Evolutionary conservation across 2,113 vertebrate species (phyloP).

Genomic region (Zosterops borbonicus): DNA sequence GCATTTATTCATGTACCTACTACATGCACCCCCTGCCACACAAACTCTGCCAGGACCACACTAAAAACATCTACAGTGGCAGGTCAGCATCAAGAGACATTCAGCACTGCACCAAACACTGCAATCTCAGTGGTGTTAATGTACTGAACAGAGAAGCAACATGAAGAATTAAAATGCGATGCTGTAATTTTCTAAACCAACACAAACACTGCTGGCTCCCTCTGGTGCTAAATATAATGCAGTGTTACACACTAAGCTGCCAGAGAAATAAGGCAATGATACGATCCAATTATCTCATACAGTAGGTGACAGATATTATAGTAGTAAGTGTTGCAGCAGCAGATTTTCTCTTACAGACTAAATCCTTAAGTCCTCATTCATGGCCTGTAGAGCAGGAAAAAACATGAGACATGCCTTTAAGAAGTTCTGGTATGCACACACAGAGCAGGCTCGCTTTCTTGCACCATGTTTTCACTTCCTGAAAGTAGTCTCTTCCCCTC

Average conservation of each 20-base stretch:
- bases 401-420: not conserved
- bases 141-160: not conserved
- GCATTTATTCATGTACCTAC: not conserved
- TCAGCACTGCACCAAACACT: not conserved
- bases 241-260: not conserved
- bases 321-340: not conserved
- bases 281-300: not conserved
- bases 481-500: not conserved
- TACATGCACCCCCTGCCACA: not conserved
- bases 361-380: not conserved
- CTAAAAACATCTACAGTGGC: not conserved
- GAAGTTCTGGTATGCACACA: not conserved
- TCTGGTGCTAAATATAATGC: constrained; percentile 30
- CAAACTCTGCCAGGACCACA: not conserved
- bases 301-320: not conserved
- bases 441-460: fast-evolving
- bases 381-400: not conserved
- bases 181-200: not conserved
- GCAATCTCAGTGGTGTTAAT: not conserved
- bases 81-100: not conserved
- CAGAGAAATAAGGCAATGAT: not conserved
- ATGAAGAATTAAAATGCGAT: not conserved
- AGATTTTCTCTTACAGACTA: not conserved
- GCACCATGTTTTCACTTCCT: fast-evolving
- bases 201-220: constrained; percentile 41